Evolutionary conservation across 2,113 vertebrate species (phyloP).

Genomic region (Grammomys dolichurus): DNA sequence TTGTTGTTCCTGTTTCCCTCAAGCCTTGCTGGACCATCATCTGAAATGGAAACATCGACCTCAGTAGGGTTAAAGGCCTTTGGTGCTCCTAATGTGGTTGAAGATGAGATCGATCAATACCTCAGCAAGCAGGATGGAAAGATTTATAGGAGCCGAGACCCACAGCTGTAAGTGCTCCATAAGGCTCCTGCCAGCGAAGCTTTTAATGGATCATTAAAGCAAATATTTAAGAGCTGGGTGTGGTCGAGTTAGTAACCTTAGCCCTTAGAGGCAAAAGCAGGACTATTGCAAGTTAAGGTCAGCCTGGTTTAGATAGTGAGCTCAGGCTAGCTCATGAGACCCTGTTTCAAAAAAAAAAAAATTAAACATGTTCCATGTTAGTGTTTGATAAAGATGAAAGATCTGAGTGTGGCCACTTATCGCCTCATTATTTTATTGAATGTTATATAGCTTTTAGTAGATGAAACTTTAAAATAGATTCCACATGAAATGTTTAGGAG

Average conservation of each 20-base stretch:
- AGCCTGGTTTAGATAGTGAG: neutral
- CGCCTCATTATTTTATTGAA: neutral
- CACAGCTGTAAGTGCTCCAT: slow-evolving; percentile 93
- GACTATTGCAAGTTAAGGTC: neutral
- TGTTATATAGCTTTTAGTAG: neutral
- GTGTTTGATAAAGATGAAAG: neutral
- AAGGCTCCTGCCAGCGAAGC: neutral
- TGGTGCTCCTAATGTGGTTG: slow-evolving; percentile 91
- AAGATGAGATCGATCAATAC: slow-evolving; percentile 97
- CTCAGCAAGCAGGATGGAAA: slow-evolving; percentile 97
- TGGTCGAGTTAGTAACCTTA: neutral
- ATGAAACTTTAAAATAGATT: neutral
- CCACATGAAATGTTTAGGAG: neutral
- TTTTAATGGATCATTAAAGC: neutral
- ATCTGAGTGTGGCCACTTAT: neutral
- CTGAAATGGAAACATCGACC: slow-evolving; percentile 95
- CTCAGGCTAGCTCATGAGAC: neutral
- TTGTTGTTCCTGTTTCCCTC: slow-evolving; percentile 96
- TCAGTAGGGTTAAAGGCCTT: slow-evolving; percentile 87
- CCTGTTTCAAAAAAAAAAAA: neutral
- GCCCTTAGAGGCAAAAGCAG: neutral
- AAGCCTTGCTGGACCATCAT: slow-evolving; percentile 89
- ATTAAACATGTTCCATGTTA: neutral
- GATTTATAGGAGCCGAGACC: slow-evolving; percentile 95
- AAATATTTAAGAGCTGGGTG: neutral